Base-by-base conservation (phyloP, 2,888 invertebrate species). In the Pasiphila rectangulata region DNA sequence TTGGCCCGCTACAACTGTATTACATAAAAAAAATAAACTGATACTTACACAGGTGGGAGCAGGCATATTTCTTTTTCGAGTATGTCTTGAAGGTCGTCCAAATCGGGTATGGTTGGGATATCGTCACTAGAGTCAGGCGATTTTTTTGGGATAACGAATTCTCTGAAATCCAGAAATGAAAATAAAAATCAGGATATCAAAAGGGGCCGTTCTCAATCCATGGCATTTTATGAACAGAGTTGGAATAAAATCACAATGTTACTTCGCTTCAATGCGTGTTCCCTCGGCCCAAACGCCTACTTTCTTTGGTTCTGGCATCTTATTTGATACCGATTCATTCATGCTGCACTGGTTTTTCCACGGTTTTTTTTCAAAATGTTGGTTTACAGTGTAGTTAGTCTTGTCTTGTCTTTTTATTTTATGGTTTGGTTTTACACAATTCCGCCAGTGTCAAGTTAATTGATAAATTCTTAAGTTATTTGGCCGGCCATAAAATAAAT, bases 211-310 rank as follows among this genome's bases (percentile, higher is more conserved):
- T n/a, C n/a, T n/a, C n/a, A n/a, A n/a, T n/a, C n/a, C n/a, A n/a
- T n/a, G n/a, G n/a, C n/a, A n/a, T 21, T 7, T 24, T 24, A 9
- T 9, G 20, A 29, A 5, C n/a, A 21, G 9, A 4, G 13, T 24
- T 2, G 2, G 23, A 15, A n/a, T 5, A 15, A 27, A 20, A 2
- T 5, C 3, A 4, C 19, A 7, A 17, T 7, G 61, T 67, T 66
- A 86, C 88, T 85, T 87, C 0, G 87, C 75, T 57, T 86, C 83
- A 27, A 84, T 75, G 34, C 75, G 86, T 5, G 83, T 78, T 24
- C 84, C 85, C 70, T 87, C 87, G 1, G 86, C 77, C 88, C 88
- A 89, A 6, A 87, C 88, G 1, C 85, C 86, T 3, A 87, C 71
- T 75, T 81, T 86, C 54, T 74, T 82, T 2, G 85, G 85, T 57